Evolutionary conservation across 2,113 vertebrate genomes (phyloP).

Genomic region (Hyperoodon ampullatus): DNA sequence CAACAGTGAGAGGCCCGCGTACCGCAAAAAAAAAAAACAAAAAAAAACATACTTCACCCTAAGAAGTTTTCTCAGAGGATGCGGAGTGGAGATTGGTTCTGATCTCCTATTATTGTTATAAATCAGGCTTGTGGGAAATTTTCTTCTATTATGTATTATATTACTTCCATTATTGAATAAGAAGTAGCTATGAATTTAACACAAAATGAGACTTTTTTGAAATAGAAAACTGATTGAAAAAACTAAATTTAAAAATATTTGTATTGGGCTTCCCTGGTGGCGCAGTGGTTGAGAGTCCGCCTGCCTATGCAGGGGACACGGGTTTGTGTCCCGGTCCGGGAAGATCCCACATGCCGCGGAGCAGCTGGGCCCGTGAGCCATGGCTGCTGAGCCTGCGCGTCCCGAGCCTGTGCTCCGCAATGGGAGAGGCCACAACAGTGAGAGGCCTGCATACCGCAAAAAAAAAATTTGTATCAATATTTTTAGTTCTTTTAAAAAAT

Average conservation of each 20-base stretch:
- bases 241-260: neutral
- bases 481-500: neutral
- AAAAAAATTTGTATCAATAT: neutral
- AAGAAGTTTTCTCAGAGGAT: neutral
- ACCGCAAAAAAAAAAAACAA: too few relatives aligned
- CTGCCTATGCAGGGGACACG: too few relatives aligned
- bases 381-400: too few relatives aligned
- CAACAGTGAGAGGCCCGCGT: too few relatives aligned
- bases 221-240: neutral
- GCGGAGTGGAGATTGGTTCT: neutral
- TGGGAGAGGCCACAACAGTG: too few relatives aligned
- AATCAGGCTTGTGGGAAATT: neutral
- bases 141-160: neutral
- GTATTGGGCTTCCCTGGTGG: neutral
- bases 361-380: too few relatives aligned
- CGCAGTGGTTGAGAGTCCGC: too few relatives aligned
- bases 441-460: too few relatives aligned
- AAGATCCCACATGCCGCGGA: too few relatives aligned
- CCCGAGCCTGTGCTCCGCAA: too few relatives aligned
- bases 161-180: neutral
- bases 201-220: slow-evolving; percentile 13
- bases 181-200: neutral
- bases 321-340: too few relatives aligned
- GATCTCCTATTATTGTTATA: neutral
- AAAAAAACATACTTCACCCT: neutral